Percentiles rank a stretch among this genome's conserved stretches.
These are phyloP conservation scores for Epizoanthus stellaris DNA, from an alignment of 92 coral and sea anemone species.

Conservation along the genomic window DNA sequence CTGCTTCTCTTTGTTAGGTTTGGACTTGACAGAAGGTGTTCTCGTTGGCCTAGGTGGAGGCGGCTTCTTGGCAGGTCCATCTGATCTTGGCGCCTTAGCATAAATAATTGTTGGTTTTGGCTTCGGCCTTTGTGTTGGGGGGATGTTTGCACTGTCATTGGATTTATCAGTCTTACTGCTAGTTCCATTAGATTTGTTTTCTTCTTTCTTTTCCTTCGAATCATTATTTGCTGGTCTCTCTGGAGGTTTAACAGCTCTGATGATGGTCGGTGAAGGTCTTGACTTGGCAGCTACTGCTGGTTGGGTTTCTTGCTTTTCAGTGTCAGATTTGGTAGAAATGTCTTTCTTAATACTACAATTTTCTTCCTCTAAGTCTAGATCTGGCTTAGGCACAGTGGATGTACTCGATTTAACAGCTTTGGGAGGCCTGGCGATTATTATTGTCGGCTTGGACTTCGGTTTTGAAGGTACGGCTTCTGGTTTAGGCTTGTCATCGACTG, in stretches of 20 bases:
- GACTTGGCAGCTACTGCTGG: conserved; percentile 5
- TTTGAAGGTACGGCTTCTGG: not conserved
- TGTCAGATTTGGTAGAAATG: not conserved
- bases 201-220: conserved; percentile 18
- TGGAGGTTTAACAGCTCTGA: conserved; percentile 16
- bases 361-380: not conserved
- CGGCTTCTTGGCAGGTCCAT: conserved; percentile 38
- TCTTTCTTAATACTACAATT: not conserved
- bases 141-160: not conserved
- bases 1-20: conserved; percentile 4
- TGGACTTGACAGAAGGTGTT: conserved; percentile 14
- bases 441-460: conserved; percentile 37
- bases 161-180: not conserved
- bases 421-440: conserved; percentile 22
- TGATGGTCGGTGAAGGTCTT: conserved; percentile 34
- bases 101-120: conserved; percentile 28
- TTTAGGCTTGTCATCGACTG: not conserved
- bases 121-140: conserved; percentile 8
- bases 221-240: not conserved
- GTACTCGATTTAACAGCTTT: not conserved
- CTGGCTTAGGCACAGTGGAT: not conserved
- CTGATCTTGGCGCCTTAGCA: conserved; percentile 26
- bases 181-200: conserved; percentile 3
- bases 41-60: conserved; percentile 67
- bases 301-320: not conserved